Evolutionary conservation across 2,888 invertebrate species (phyloP).

Genomic region (Drosophila parthenogenetica): DNA sequence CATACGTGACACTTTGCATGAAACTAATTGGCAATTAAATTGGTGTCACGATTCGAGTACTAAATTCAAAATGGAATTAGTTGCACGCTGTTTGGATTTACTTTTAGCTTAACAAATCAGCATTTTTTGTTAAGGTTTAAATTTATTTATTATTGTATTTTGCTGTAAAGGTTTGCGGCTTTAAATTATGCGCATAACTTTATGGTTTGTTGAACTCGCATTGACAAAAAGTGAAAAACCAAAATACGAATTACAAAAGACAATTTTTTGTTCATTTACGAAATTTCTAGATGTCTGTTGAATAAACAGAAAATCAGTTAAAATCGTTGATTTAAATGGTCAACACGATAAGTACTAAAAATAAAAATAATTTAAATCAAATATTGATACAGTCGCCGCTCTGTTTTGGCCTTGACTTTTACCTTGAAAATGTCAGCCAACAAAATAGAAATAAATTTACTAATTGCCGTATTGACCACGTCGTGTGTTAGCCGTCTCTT

Average conservation of each 20-base stretch:
- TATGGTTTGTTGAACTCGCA: slow-evolving; percentile 63
- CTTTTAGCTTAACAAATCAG: not conserved
- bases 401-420: slow-evolving; percentile 72
- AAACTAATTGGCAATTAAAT: slow-evolving; percentile 53
- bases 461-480: slow-evolving; percentile 56
- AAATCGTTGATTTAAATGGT: slow-evolving; percentile 10
- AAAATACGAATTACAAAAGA: slow-evolving; percentile 36
- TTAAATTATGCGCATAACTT: slow-evolving; percentile 69
- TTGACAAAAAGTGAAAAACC: slow-evolving; percentile 24
- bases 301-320: slow-evolving; percentile 9
- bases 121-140: not conserved
- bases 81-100: slow-evolving; percentile 29
- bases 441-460: slow-evolving; percentile 34
- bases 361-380: slow-evolving; percentile 10
- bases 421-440: slow-evolving; percentile 56
- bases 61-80: slow-evolving; percentile 25
- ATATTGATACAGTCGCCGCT: slow-evolving; percentile 22
- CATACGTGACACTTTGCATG: slow-evolving; percentile 61
- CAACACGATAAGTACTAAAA: slow-evolving; percentile 17
- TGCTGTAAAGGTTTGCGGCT: slow-evolving; percentile 23
- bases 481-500: slow-evolving; percentile 30
- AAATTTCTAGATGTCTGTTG: slow-evolving; percentile 44
- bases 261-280: slow-evolving; percentile 19
- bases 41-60: slow-evolving; percentile 40
- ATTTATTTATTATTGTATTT: slow-evolving; percentile 12